phyloP scores from a whole-genome alignment of 2,888 invertebrate species.

The Trypoxylon attenuatum region DNA sequence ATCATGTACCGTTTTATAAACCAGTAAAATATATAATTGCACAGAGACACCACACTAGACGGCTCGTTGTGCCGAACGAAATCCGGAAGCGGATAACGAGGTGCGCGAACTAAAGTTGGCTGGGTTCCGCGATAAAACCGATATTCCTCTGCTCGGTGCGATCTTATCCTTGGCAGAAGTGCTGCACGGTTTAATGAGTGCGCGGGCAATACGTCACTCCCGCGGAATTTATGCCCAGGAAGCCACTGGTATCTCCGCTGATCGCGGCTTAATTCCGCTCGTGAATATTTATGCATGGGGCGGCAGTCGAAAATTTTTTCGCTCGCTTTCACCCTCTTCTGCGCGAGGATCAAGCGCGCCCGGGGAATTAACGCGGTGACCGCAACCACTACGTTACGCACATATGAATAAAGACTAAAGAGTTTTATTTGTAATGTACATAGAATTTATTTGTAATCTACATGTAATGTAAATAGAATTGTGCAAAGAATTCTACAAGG shows the following conservation, averaged over 20 bases:
- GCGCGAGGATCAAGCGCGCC: constrained; percentile 22
- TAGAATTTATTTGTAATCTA: too few relatives aligned
- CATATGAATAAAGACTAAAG: neutral
- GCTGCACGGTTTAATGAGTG: neutral
- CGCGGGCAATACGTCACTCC: neutral
- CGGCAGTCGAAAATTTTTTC: neutral
- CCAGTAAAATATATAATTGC: too few relatives aligned
- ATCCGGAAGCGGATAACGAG: constrained; percentile 51
- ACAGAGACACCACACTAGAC: neutral
- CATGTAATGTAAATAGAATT: too few relatives aligned
- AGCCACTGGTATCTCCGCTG: neutral
- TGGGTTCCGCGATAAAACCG: neutral
- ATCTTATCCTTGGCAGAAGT: neutral
- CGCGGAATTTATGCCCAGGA: neutral
- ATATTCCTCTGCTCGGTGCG: neutral
- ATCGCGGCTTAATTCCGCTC: neutral
- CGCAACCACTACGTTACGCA: neutral
- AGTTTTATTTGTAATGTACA: too few relatives aligned
- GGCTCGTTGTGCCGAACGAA: neutral
- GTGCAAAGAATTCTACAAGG: too few relatives aligned
- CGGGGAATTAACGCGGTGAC: neutral
- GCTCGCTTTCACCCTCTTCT: neutral
- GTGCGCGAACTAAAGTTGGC: constrained; percentile 1
- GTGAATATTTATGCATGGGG: neutral
- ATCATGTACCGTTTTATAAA: too few relatives aligned